Base-by-base conservation (phyloP, 2,797 vertebrate genomes). In the Falco concolor region DNA sequence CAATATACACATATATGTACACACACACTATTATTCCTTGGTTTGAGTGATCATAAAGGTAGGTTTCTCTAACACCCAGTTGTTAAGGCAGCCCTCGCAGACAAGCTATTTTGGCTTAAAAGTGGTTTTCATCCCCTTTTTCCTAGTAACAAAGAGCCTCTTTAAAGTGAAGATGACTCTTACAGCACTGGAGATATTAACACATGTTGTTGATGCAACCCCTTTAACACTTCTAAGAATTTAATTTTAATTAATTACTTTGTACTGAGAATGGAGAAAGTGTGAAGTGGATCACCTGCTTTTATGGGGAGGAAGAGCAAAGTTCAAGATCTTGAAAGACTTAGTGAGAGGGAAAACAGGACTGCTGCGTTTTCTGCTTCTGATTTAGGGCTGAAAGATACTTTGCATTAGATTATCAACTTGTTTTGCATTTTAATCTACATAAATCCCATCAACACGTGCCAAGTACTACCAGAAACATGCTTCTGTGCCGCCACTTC, bases 371-470 rank as follows among this genome's bases (percentile, higher is more conserved):
- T 95, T 84, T 84, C 72, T 45, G 45, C 57, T 75, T 21, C 89
- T 61, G 83, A 63, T 85, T 89, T 44, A 42, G 61, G 83, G 60
- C 86, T 84, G 61, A 53, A 30, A 77, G 75, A 81, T 38, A 15
- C 8, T 90, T 36, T 60, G 84, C 68, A 72, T 85, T 52, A 30
- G 61, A 79, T 93, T 89, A 90, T 86, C 67, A 67, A n/a, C 78
- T 84, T 72, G n/a, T n/a, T 92, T 95, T 94, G 64, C 79, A 60
- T 97, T 94, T 95, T 87, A 70, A 93, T 94, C 91, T 95, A 34
- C 91, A 54, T n/a, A 74, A 94, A 42, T 60, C 40, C 67, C 50
- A 68, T 74, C 23, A 30, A 44, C 22, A 12, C 13, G 53, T 87
- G 84, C 80, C 91, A 65, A 73, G 42, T 20, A 30, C 70, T 65